Percentiles rank a stretch among this genome's conserved stretches.
phyloP scores from a whole-genome alignment of 2,113 vertebrate species.

The Bufo bufo region DNA sequence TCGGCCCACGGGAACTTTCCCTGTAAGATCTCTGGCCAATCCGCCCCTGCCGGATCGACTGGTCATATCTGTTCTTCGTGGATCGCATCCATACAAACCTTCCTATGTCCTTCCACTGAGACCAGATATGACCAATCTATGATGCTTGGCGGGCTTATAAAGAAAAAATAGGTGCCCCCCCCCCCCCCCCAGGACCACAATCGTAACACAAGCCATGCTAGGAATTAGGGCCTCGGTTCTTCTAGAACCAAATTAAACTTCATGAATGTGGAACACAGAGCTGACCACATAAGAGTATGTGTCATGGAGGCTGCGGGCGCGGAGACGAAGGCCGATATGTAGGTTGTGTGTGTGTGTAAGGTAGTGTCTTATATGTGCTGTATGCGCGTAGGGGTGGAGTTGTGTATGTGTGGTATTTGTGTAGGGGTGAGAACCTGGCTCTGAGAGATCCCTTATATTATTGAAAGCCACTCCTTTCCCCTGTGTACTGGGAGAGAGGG shows the following conservation, averaged over 20 bases:
- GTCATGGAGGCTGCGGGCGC: background rate
- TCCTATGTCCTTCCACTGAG: background rate
- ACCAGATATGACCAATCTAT: background rate
- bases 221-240: background rate
- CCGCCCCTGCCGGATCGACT: background rate
- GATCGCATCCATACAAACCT: background rate
- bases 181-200: background rate
- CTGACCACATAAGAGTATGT: background rate
- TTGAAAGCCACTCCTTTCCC: constrained; percentile 57
- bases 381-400: constrained; percentile 46
- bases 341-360: background rate
- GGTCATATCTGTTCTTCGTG: background rate
- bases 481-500: constrained; percentile 56
- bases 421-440: constrained; percentile 44
- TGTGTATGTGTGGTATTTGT: constrained; percentile 52
- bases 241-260: background rate
- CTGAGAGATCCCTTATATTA: constrained; percentile 38
- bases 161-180: background rate
- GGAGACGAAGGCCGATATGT: background rate
- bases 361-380: constrained; percentile 34
- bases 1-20: too few relatives aligned
- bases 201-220: background rate
- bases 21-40: background rate
- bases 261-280: background rate
- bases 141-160: background rate